Base-by-base conservation (phyloP, 37 sponge, comb jelly and placozoan genomes). In the Diacarnus erythraeanus region DNA sequence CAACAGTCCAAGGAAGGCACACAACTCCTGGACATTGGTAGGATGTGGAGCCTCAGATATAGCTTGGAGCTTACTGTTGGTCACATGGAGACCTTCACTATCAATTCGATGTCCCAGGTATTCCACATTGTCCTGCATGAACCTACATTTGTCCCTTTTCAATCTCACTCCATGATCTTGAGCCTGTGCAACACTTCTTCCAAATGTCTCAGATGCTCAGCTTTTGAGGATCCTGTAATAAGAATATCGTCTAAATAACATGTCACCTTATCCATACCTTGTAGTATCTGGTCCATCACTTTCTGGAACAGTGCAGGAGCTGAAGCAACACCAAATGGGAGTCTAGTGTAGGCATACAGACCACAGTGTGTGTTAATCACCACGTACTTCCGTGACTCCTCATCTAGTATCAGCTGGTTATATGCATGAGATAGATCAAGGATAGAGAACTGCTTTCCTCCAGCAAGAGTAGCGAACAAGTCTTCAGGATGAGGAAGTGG, bases 231-330 rank as follows among this genome's bases (percentile, higher is more conserved):
- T 9, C 80, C 87, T 1, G 87, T 80, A 29, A 80, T 34, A 43
- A 80, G 69, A 6, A 86, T 72, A 39, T 85, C 79, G 31, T 85
- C 86, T 1, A 80, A n/a, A 31, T 71, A 86, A 71, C 72, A 78
- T 20, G 57, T 23, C 23, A 61, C 54, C 21, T 40, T 59, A 8
- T 63, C 64, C 10, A 71, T 31, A 36, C 86, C 86, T 6, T n/a
- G n/a, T n/a, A n/a, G n/a, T n/a, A n/a, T n/a, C n/a, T n/a, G n/a
- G n/a, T n/a, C n/a, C n/a, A n/a, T 86, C 57, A 31, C 30, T 15
- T 27, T 54, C 41, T 40, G 73, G 54, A 72, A 72, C 41, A 72
- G 22, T 8, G 73, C 64, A 9, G 64, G 64, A 10, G 25, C 54
- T 25, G 73, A 72, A 3, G 54, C 54, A 18, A 72, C 23, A 29